phyloP scores from a whole-genome alignment of 2,113 vertebrate genomes.

The Syrmaticus mikado region DNA sequence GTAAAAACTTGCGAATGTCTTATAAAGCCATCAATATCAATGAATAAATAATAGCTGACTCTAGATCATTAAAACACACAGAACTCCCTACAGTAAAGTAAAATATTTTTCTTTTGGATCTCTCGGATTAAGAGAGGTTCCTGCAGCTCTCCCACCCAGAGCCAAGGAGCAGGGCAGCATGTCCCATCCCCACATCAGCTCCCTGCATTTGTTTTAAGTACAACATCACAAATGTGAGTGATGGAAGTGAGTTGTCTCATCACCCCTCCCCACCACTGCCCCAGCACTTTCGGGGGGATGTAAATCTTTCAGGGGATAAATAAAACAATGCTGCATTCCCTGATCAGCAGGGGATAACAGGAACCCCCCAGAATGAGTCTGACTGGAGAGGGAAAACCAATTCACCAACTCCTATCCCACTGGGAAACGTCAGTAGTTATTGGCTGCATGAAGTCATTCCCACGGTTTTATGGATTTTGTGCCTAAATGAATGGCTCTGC shows the following conservation, averaged over 20 bases:
- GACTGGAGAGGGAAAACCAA: neutral
- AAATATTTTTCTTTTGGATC: neutral
- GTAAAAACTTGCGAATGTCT: neutral
- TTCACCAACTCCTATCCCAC: neutral
- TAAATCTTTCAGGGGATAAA: neutral
- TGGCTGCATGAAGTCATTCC: neutral
- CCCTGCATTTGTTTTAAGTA: no score
- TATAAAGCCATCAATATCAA: neutral
- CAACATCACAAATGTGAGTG: no score
- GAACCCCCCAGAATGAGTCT: neutral
- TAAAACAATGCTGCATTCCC: neutral
- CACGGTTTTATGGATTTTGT: neutral
- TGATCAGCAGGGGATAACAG: neutral
- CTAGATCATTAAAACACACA: neutral
- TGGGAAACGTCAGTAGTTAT: neutral
- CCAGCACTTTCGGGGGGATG: neutral
- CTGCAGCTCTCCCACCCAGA: neutral
- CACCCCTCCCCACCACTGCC: neutral
- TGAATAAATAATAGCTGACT: neutral
- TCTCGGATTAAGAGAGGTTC: neutral
- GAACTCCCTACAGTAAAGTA: neutral
- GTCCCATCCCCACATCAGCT: no score
- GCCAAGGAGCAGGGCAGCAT: no score
- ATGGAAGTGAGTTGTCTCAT: no score
- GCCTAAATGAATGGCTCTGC: neutral